Percentiles rank a stretch among this genome's conserved stretches.
Evolutionary conservation across 1,140 invertebrate genomes (phyloP).

Genomic region (Platyscapa corneri): DNA sequence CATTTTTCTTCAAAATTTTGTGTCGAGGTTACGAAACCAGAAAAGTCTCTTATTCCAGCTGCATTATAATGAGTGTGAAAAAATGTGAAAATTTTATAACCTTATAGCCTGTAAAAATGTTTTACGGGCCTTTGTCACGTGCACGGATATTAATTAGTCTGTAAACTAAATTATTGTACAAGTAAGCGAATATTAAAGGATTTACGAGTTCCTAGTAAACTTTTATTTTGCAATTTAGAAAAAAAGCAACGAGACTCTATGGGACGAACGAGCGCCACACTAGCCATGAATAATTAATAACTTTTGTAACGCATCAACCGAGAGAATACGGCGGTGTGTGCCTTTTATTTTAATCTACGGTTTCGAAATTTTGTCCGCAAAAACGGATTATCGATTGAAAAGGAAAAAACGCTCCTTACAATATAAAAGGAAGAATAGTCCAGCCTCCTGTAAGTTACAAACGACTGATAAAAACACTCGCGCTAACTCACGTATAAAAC

Average conservation of each 20-base stretch:
- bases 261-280: background rate
- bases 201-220: background rate
- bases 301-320: constrained; percentile 8
- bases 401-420: background rate
- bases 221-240: background rate
- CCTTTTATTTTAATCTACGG: background rate
- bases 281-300: constrained; percentile 5
- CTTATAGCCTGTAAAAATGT: constrained; percentile 3
- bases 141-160: background rate
- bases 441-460: background rate
- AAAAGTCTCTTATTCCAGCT: background rate
- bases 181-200: background rate
- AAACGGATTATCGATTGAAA: background rate
- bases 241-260: background rate
- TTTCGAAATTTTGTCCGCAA: background rate
- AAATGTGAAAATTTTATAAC: constrained; percentile 1
- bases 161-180: background rate
- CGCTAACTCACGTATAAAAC: background rate
- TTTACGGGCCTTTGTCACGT: background rate
- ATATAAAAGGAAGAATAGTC: background rate
- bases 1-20: background rate
- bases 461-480: background rate
- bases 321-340: background rate
- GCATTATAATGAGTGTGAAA: background rate
- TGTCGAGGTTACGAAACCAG: background rate